A percentile compares a stretch with the other conserved stretches of the same genome.
phyloP scores from a whole-genome alignment of 2,113 vertebrate genomes.

The Zingel zingel region DNA sequence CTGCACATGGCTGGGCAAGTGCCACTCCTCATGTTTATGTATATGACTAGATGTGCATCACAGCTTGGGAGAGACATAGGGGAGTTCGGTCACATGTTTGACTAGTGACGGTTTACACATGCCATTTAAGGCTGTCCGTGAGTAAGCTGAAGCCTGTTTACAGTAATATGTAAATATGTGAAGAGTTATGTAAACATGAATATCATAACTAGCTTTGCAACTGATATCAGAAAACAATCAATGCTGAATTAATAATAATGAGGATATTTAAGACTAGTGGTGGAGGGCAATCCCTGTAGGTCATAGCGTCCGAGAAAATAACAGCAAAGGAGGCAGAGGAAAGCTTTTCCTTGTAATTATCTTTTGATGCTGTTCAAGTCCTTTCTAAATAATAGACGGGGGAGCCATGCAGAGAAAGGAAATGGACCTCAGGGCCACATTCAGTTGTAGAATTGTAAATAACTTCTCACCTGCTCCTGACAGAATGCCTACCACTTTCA shows the following conservation, averaged over 20 bases:
- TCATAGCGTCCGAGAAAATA: conserved; percentile 22
- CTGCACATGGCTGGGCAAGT: conserved; percentile 37
- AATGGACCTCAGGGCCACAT: conserved; percentile 55
- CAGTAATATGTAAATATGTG: conserved; percentile 27
- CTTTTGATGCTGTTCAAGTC: conserved; percentile 56
- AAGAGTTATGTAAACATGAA: conserved; percentile 17
- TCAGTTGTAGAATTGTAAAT: conserved; percentile 49
- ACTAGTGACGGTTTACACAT: conserved; percentile 22
- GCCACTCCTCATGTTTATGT: conserved; percentile 60
- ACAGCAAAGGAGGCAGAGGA: conserved; percentile 5
- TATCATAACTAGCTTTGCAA: neutral
- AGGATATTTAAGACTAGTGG: neutral
- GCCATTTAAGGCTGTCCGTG: conserved; percentile 16
- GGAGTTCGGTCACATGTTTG: conserved; percentile 53
- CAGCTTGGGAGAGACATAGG: conserved; percentile 26
- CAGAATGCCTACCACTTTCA: conserved; percentile 20
- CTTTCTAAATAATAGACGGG: conserved; percentile 45
- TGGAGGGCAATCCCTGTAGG: conserved; percentile 23
- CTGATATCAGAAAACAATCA: conserved; percentile 19
- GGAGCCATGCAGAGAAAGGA: conserved; percentile 41
- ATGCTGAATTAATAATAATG: neutral
- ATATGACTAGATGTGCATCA: conserved; percentile 43
- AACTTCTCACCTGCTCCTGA: conserved; percentile 36
- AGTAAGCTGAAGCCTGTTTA: conserved; percentile 24
- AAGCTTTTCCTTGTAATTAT: conserved; percentile 63